phyloP scores from a whole-genome alignment of 2,113 vertebrate genomes.

The Gallinago jamesoni region DNA sequence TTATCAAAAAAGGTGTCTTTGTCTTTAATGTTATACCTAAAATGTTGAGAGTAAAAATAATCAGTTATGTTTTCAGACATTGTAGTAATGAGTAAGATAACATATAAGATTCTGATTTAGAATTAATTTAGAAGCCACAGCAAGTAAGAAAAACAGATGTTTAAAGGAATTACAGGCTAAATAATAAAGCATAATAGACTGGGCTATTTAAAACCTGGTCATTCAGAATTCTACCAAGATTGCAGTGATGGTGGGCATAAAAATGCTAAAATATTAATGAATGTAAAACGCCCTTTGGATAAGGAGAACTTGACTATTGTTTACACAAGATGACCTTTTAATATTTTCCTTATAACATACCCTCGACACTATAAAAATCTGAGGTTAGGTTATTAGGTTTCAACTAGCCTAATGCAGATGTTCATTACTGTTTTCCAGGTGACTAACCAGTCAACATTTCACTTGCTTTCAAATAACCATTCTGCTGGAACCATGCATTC shows the following conservation, averaged over 20 bases:
- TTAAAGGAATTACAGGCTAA: background rate
- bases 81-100: background rate
- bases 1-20: slow-evolving; percentile 92
- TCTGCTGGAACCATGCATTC: background rate
- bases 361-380: background rate
- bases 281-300: background rate
- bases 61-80: background rate
- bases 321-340: background rate
- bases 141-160: background rate
- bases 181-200: background rate
- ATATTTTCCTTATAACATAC: background rate
- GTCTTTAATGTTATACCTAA: slow-evolving; percentile 91
- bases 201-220: background rate
- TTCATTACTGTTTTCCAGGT: background rate
- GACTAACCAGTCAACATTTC: background rate
- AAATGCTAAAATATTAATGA: background rate
- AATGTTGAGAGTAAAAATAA: background rate
- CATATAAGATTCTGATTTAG: background rate
- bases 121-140: background rate
- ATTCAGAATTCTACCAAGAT: background rate
- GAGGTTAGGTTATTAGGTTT: background rate
- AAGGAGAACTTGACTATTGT: background rate
- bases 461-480: background rate
- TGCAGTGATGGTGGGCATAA: background rate
- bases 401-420: background rate